Percentiles rank a stretch among this genome's conserved stretches.
Evolutionary conservation across 2,888 invertebrate genomes (phyloP).

Genomic region (Drosophila niveifrons): DNA sequence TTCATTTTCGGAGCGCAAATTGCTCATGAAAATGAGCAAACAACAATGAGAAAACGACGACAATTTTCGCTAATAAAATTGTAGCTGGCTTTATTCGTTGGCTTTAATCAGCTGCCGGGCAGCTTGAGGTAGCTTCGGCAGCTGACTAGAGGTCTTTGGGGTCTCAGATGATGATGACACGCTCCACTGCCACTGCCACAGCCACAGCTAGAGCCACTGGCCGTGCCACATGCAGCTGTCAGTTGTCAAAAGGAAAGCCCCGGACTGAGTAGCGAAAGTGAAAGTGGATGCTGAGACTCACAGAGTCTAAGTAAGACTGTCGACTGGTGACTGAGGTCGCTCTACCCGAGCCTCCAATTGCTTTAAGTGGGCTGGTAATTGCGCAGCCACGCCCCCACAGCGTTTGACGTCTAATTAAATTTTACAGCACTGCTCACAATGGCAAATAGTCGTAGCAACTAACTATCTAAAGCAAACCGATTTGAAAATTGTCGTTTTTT

Average conservation of each 20-base stretch:
- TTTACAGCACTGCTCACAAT: slow-evolving; percentile 50
- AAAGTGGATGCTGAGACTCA: slow-evolving; percentile 52
- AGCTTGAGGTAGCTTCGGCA: slow-evolving; percentile 13
- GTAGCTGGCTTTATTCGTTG: slow-evolving; percentile 41
- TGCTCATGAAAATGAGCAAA: slow-evolving; percentile 69
- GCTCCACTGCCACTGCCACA: slow-evolving; percentile 50
- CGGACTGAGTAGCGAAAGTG: slow-evolving; percentile 52
- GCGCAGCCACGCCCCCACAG: slow-evolving; percentile 62
- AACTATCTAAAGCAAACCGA: slow-evolving; percentile 24
- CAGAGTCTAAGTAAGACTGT: slow-evolving; percentile 16
- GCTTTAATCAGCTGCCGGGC: slow-evolving; percentile 43
- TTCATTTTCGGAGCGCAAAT: slow-evolving; percentile 47
- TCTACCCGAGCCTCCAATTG: slow-evolving; percentile 37
- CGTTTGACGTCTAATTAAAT: slow-evolving; percentile 70
- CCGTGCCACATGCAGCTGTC: slow-evolving; percentile 51
- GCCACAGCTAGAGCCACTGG: slow-evolving; percentile 21
- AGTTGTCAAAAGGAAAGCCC: slow-evolving; percentile 60
- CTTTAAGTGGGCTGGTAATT: slow-evolving; percentile 68
- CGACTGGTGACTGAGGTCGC: slow-evolving; percentile 2
- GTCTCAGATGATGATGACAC: slow-evolving; percentile 57
- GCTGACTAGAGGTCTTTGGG: slow-evolving; percentile 10
- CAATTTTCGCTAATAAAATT: slow-evolving; percentile 75
- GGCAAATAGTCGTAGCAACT: slow-evolving; percentile 28
- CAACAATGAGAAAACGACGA: slow-evolving; percentile 34
- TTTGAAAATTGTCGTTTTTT: slow-evolving; percentile 18